Percentiles rank a stretch among this genome's conserved stretches.
phyloP scores from a whole-genome alignment of 1,140 invertebrate species.

The Bombus pascuorum region DNA sequence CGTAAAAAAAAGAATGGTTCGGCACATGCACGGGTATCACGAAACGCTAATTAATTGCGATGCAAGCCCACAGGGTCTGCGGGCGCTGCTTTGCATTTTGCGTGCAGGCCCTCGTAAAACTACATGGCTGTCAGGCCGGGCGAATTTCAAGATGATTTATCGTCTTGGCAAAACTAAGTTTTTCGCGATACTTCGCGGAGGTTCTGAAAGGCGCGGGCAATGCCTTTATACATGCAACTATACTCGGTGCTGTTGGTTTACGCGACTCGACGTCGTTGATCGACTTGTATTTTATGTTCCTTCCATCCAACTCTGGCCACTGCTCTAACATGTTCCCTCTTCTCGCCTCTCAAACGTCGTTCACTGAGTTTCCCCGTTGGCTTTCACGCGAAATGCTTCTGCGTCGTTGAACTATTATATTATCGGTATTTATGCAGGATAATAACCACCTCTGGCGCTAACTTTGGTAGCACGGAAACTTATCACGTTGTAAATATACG shows the following conservation, averaged over 20 bases:
- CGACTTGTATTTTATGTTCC: slow-evolving; percentile 52
- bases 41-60: slow-evolving; percentile 81
- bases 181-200: slow-evolving; percentile 73
- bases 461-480: slow-evolving; percentile 12
- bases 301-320: neutral
- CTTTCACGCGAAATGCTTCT: slow-evolving; percentile 17
- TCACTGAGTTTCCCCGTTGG: slow-evolving; percentile 26
- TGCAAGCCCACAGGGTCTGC: slow-evolving; percentile 71
- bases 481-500: neutral
- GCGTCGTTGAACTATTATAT: slow-evolving; percentile 27
- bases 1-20: slow-evolving; percentile 70
- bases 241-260: slow-evolving; percentile 4
- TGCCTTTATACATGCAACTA: slow-evolving; percentile 60
- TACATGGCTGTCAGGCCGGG: slow-evolving; percentile 78
- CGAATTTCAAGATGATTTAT: slow-evolving; percentile 81
- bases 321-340: slow-evolving; percentile 48
- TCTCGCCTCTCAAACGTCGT: slow-evolving; percentile 27
- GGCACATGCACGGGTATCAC: slow-evolving; percentile 79
- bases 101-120: slow-evolving; percentile 79
- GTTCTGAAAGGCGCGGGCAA: slow-evolving; percentile 48
- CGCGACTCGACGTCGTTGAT: slow-evolving; percentile 54
- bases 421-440: slow-evolving; percentile 37
- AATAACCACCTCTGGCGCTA: slow-evolving; percentile 38
- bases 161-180: slow-evolving; percentile 76
- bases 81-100: slow-evolving; percentile 78